phyloP scores from a whole-genome alignment of 2,797 vertebrate genomes.

The Enteromius anoplus region DNA sequence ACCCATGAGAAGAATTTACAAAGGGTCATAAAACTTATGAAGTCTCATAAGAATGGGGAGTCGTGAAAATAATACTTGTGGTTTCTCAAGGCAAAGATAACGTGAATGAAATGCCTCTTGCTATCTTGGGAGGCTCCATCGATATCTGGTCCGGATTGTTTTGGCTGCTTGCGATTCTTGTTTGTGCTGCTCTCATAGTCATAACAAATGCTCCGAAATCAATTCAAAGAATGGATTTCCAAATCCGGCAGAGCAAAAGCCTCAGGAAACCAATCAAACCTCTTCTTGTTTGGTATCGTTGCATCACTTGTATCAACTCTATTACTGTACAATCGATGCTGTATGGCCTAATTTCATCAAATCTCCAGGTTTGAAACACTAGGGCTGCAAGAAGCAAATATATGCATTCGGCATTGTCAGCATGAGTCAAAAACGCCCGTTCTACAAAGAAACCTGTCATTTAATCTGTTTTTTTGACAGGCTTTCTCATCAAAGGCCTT shows the following conservation, averaged over 20 bases:
- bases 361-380: not conserved
- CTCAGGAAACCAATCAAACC: conserved; percentile 14
- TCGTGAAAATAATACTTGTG: conserved; percentile 15
- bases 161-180: conserved; percentile 45
- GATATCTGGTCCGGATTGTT: conserved; percentile 44
- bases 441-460: conserved; percentile 74
- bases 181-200: conserved; percentile 45
- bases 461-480: conserved; percentile 14
- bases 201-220: conserved; percentile 44
- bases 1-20: conserved; percentile 9
- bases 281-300: conserved; percentile 3
- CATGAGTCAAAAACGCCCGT: conserved; percentile 42
- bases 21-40: conserved; percentile 1
- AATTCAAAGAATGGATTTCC: conserved; percentile 27
- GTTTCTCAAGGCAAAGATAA: conserved; percentile 35
- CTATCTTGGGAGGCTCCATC: conserved; percentile 48
- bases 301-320: conserved; percentile 5
- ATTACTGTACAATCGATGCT: not conserved
- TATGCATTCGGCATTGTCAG: conserved; percentile 22
- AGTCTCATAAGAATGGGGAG: not conserved
- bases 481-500: conserved; percentile 47
- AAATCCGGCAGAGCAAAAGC: not conserved
- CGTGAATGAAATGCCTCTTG: conserved; percentile 31
- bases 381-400: not conserved
- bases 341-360: conserved; percentile 12